Evolutionary conservation across 2,113 vertebrate genomes (phyloP), one percentile per base, ranked within the genome.

Genomic region (Cynopterus brachyotis): DNA sequence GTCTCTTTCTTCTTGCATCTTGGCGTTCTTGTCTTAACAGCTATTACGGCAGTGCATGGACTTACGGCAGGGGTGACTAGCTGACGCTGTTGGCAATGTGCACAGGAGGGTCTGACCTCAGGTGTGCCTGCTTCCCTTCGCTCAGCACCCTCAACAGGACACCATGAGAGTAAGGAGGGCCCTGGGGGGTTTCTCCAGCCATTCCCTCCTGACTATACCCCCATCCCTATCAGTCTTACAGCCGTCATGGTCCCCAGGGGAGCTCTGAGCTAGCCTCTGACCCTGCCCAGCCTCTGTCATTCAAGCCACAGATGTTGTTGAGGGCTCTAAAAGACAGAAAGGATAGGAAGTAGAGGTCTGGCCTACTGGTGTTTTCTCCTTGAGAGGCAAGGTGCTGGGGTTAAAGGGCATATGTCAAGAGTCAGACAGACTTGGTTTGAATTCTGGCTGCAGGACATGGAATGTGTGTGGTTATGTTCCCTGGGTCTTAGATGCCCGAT

Each of bases 41-140:
- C 47, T 32, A 6, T 50, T n/a, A 0, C 0, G 2, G 70, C 7
- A 5, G 5, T 24, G 1, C n/a, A 3, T 1, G 59, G 40, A 24
- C 32, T 30, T 66, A 17, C 28, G 0, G 7, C 66, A 30, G 53
- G 30, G 47, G 6, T 70, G 62, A 28, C 57, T 6, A 40, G 57
- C 24, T 64, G 30, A 22, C 0, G 0, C 72, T 9, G 9, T 22
- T 20, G 20, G 24, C 12, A 42, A 19, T 26, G 5, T 22, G 24
- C 9, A 19, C 10, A 22, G 59, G n/a, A 7, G 9, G 67, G 26
- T 12, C 64, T 50, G 26, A 28, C 70, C 57, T 59, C 15, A 0
- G 9, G n/a, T 22, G 2, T 2, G 2, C 24, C 37, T 3, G 2
- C 26, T 30, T 12, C 1, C 3, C 42, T 93, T 69, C 2, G 4